Percentiles rank a stretch among this genome's conserved stretches.
Evolutionary conservation across 2,113 vertebrate species (phyloP).

Genomic region (Otus sunia): DNA sequence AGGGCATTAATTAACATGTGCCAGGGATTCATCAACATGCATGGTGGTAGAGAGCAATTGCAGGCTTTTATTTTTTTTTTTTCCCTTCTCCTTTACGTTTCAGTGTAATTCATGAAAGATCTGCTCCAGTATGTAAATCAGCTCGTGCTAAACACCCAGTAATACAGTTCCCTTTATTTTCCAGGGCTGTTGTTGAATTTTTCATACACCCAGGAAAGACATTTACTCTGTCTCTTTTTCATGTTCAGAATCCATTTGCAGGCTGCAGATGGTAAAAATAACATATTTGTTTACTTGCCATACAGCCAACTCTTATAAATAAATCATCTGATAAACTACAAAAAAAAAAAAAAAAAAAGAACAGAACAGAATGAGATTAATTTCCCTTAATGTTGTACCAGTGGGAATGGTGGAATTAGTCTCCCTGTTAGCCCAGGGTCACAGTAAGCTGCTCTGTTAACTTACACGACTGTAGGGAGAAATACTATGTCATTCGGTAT

Average conservation of each 20-base stretch:
- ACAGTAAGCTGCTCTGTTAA: slow-evolving; percentile 7
- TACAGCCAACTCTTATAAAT: slow-evolving; percentile 52
- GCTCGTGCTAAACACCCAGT: slow-evolving; percentile 56
- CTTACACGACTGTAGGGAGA: not conserved
- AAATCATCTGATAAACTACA: slow-evolving; percentile 69
- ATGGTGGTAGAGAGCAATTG: slow-evolving; percentile 38
- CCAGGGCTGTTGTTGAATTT: slow-evolving; percentile 55
- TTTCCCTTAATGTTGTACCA: slow-evolving; percentile 49
- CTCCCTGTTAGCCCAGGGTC: slow-evolving; percentile 27
- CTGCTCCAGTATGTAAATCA: slow-evolving; percentile 74
- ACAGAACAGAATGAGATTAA: slow-evolving; percentile 49
- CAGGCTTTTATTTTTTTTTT: not conserved
- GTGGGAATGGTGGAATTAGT: slow-evolving; percentile 36
- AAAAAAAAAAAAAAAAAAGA: not conserved
- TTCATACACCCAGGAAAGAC: slow-evolving; percentile 54
- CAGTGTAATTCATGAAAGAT: slow-evolving; percentile 70
- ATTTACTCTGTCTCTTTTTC: slow-evolving; percentile 62
- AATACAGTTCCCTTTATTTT: slow-evolving; percentile 71
- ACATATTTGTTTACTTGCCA: slow-evolving; percentile 65
- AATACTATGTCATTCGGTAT: not conserved
- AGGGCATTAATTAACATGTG: slow-evolving; percentile 78
- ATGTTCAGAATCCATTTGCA: slow-evolving; percentile 56
- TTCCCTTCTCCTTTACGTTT: slow-evolving; percentile 18
- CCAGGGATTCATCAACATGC: slow-evolving; percentile 70
- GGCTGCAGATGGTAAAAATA: slow-evolving; percentile 46